Percentiles rank a stretch among this genome's conserved stretches.
Evolutionary conservation across 2,797 vertebrate genomes (phyloP).

Genomic region (Mergus octosetaceus): DNA sequence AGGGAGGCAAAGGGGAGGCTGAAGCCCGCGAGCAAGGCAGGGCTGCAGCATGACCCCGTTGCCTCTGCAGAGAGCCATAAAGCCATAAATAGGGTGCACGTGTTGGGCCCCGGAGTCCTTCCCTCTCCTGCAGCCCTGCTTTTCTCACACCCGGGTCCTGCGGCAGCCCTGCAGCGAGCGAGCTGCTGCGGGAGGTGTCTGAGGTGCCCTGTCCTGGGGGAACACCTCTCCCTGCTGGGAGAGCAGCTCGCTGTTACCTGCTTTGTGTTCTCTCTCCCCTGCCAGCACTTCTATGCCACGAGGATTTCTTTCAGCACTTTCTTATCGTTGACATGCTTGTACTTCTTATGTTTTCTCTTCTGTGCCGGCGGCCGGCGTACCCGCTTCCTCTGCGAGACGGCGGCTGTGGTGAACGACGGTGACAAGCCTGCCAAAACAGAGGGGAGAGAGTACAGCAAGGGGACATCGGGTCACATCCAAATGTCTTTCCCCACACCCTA

Average conservation of each 20-base stretch:
- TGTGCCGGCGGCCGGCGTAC: slow-evolving; percentile 71
- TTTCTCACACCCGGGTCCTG: neutral
- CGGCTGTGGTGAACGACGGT: slow-evolving; percentile 25
- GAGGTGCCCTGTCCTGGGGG: neutral
- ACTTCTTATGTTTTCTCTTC: slow-evolving; percentile 84
- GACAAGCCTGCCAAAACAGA: slow-evolving; percentile 64
- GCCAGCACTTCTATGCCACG: slow-evolving; percentile 74
- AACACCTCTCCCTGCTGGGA: neutral
- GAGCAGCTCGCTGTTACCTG: slow-evolving; percentile 69
- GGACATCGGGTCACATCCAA: neutral
- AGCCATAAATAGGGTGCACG: neutral
- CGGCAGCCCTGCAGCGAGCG: neutral
- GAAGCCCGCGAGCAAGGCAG: neutral
- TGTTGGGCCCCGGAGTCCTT: neutral
- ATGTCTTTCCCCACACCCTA: neutral
- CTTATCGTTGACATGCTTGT: slow-evolving; percentile 82
- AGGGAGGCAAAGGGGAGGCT: neutral
- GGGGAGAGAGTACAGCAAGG: neutral
- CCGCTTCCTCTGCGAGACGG: slow-evolving; percentile 70
- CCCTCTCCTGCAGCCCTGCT: neutral
- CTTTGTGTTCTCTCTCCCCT: slow-evolving; percentile 64
- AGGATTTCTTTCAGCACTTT: slow-evolving; percentile 81
- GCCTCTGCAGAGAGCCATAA: neutral
- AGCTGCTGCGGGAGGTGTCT: neutral
- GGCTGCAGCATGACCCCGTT: neutral